Evolutionary conservation across 2,113 vertebrate genomes (phyloP).

Genomic region (Rhea pennata): DNA sequence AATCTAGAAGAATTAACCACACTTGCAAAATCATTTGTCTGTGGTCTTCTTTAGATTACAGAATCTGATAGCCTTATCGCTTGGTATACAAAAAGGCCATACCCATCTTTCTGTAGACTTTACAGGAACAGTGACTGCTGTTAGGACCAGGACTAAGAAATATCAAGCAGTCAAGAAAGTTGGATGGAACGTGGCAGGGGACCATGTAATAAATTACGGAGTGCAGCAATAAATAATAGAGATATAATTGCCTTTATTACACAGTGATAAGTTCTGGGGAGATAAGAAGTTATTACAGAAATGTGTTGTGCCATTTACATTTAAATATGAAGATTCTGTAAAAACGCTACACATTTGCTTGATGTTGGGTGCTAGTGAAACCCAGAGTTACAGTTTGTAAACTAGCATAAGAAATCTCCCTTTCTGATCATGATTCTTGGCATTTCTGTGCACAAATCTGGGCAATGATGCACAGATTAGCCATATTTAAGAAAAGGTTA

Average conservation of each 20-base stretch:
- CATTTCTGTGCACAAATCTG: background rate
- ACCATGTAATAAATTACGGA: background rate
- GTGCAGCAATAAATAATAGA: background rate
- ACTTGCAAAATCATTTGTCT: background rate
- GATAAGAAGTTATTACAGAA: background rate
- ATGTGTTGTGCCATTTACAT: background rate
- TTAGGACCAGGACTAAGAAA: background rate
- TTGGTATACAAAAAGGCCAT: background rate
- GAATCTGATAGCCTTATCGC: background rate
- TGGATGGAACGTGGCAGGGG: background rate
- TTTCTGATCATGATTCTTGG: background rate
- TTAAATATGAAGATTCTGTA: background rate
- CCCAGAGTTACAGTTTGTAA: background rate
- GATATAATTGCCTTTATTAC: background rate
- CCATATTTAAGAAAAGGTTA: background rate
- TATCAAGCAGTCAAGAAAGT: background rate
- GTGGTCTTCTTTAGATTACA: background rate
- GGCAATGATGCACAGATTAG: background rate
- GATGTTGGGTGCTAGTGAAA: background rate
- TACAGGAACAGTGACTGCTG: background rate
- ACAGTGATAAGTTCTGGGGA: background rate
- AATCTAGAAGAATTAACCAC: background rate
- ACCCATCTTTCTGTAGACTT: background rate
- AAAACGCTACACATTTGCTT: background rate
- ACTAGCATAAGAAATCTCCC: background rate